phyloP scores from a whole-genome alignment of 1,140 invertebrate species.

The Brachionus paranguensis region DNA sequence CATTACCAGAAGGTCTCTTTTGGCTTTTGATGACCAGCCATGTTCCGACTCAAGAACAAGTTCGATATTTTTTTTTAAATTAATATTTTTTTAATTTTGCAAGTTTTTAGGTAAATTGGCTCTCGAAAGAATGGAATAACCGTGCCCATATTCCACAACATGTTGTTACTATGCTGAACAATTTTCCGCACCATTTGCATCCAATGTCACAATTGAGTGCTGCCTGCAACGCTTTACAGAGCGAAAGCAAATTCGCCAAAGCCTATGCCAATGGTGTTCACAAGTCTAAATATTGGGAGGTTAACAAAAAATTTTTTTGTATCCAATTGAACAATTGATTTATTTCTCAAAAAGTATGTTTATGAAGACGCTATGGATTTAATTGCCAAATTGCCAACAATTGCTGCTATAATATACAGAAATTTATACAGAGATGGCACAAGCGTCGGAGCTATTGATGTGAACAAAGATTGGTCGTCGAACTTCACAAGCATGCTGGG shows the following conservation, averaged over 20 bases:
- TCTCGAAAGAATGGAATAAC: constrained; percentile 71
- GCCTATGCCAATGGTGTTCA: constrained; percentile 78
- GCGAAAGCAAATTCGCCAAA: constrained; percentile 85
- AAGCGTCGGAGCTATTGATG: constrained; percentile 77
- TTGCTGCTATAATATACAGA: constrained; percentile 88
- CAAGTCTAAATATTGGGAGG: constrained; percentile 81
- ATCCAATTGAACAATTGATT: background rate
- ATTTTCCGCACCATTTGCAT: constrained; percentile 84
- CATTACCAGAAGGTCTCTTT: constrained; percentile 88
- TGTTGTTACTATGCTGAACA: constrained; percentile 87
- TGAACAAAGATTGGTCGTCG: constrained; percentile 82
- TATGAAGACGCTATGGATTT: constrained; percentile 94
- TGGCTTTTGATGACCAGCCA: constrained; percentile 90
- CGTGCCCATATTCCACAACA: constrained; percentile 81
- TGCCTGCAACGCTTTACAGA: constrained; percentile 83
- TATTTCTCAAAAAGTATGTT: constrained; percentile 52
- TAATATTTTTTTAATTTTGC: background rate
- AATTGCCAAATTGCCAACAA: constrained; percentile 86
- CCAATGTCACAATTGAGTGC: constrained; percentile 93
- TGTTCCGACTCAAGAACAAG: constrained; percentile 73
- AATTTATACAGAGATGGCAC: constrained; percentile 80
- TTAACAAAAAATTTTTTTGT: constrained; percentile 49
- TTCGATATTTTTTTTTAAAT: constrained; percentile 14
- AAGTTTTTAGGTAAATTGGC: background rate
- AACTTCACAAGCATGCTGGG: constrained; percentile 90